A percentile compares a stretch with the other conserved stretches of the same genome.
phyloP scores from a whole-genome alignment of 2,113 vertebrate genomes.

The Aptenodytes forsteri region DNA sequence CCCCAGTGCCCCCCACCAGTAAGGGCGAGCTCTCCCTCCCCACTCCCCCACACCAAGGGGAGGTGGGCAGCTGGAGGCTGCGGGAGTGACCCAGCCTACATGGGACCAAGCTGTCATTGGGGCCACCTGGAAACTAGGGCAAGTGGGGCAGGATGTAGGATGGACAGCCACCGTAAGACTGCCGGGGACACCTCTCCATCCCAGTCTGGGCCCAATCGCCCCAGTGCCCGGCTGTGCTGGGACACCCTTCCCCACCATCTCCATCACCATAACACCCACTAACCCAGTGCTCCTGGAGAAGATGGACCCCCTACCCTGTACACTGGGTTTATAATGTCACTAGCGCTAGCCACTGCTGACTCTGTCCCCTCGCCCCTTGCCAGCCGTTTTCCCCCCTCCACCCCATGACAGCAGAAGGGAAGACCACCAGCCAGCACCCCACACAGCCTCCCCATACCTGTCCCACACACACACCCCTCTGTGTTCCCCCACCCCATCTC shows the following conservation, averaged over 20 bases:
- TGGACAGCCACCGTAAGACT: neutral
- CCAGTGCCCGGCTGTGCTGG: neutral
- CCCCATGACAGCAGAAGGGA: neutral
- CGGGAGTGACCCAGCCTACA: neutral
- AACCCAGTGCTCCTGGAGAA: neutral
- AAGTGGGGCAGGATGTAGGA: neutral
- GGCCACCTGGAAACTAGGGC: neutral
- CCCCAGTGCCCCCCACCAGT: neutral
- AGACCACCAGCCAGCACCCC: neutral
- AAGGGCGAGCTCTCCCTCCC: neutral
- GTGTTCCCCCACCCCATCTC: neutral
- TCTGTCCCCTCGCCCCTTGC: neutral
- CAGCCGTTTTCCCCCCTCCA: neutral
- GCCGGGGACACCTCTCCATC: neutral
- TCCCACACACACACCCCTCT: neutral
- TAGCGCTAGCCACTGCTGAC: too few species aligned
- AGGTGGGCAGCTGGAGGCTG: neutral
- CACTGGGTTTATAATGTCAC: neutral
- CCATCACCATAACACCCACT: neutral
- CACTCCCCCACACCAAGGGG: neutral
- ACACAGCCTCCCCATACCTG: neutral
- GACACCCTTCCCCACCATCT: neutral
- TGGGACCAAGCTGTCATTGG: neutral
- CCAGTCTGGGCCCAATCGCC: too few species aligned
- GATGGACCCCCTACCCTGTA: neutral